Percentiles rank a stretch among this genome's conserved stretches.
Conservation (phyloP, 2,797 vertebrate genomes). For the Enteromius viviparus region DNA sequence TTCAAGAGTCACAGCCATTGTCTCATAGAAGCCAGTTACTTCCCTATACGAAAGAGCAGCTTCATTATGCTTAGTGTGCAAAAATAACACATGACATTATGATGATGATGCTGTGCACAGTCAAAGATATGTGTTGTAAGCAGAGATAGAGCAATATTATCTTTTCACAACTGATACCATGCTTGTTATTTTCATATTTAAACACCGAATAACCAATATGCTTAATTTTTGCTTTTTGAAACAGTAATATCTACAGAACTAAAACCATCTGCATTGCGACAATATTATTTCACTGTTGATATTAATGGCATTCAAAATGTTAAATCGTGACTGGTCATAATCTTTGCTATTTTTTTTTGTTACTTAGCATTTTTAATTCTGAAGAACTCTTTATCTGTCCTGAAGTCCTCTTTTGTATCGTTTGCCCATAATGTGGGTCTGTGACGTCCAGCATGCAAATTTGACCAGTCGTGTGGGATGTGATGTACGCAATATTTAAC, state of each 20-base stretch:
- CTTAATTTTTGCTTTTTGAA: neutral
- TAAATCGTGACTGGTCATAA: neutral
- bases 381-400: neutral
- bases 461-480: neutral
- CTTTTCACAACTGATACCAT: neutral
- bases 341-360: too few relatives aligned
- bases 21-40: neutral
- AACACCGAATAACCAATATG: neutral
- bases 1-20: neutral
- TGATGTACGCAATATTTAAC: neutral
- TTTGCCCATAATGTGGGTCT: neutral
- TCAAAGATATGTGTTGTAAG: neutral
- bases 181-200: neutral
- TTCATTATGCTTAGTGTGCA: neutral
- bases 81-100: neutral
- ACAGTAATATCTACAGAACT: neutral
- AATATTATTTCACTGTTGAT: neutral
- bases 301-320: neutral
- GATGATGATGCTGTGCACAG: neutral
- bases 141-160: neutral
- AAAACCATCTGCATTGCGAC: neutral
- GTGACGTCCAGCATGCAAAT: neutral
- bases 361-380: neutral
- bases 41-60: conserved; percentile 8
- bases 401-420: neutral